These are phyloP conservation scores for Ceyx margarethae DNA, from an alignment of 2,113 vertebrate species.

Conservation along the genomic window DNA sequence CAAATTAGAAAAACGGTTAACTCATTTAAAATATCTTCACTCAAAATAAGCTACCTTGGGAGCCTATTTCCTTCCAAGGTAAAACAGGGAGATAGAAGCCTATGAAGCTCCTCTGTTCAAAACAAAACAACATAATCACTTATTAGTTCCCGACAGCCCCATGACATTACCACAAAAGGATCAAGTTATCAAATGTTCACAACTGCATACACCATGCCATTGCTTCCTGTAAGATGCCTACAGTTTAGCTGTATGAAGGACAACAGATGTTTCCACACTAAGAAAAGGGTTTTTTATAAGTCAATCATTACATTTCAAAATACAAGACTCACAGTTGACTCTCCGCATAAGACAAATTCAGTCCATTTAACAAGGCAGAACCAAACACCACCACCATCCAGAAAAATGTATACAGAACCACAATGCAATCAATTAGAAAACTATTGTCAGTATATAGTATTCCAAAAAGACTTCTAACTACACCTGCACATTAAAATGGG, in stretches of 20 bases:
- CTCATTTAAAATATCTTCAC: slow-evolving; percentile 8
- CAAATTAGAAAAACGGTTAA: neutral
- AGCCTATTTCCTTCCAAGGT: neutral
- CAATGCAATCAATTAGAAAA: neutral
- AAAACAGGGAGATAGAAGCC: neutral
- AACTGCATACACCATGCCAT: neutral
- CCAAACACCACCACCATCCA: neutral
- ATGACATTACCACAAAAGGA: neutral
- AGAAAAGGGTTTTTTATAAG: neutral
- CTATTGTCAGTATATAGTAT: neutral
- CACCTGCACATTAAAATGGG: neutral
- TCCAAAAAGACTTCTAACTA: neutral
- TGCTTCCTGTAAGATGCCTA: neutral
- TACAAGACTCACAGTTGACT: neutral
- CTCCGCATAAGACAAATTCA: neutral
- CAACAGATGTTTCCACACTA: neutral
- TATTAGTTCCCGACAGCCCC: neutral
- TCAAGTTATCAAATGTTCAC: neutral
- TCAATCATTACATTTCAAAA: neutral
- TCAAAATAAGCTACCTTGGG: slow-evolving; percentile 34
- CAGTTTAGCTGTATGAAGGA: neutral
- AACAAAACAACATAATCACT: neutral
- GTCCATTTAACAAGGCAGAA: neutral
- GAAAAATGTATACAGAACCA: neutral
- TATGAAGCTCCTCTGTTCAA: neutral